phyloP scores from a whole-genome alignment of 2,113 vertebrate genomes.

The Panthera uncia region DNA sequence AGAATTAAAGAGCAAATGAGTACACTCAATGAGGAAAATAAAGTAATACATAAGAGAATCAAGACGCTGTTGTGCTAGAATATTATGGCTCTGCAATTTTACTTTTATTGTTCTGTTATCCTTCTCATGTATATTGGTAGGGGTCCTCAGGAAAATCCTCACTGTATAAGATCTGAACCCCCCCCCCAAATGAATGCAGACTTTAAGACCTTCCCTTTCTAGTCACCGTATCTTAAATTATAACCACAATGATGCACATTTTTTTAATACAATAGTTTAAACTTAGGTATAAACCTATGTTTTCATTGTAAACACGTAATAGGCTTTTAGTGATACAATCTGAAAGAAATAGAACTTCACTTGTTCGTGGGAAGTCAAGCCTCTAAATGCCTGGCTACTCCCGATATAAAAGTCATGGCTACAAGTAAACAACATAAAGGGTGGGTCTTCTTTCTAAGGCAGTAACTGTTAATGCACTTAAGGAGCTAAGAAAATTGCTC shows the following conservation, averaged over 20 bases:
- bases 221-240: neutral
- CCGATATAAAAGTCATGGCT: neutral
- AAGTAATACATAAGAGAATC: neutral
- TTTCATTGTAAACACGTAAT: neutral
- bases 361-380: neutral
- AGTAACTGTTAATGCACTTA: neutral
- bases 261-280: neutral
- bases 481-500: neutral
- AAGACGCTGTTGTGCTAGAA: neutral
- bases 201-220: neutral
- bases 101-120: neutral
- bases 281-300: neutral
- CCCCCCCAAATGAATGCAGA: neutral
- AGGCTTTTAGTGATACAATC: neutral
- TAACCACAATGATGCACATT: neutral
- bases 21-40: neutral
- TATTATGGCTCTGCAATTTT: neutral
- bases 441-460: neutral
- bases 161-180: neutral
- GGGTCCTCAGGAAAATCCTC: neutral
- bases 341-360: neutral
- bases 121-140: neutral
- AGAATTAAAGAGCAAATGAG: neutral
- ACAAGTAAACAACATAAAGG: neutral
- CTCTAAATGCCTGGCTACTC: neutral